These are phyloP conservation scores for Trissonchulus sp. DNA, from an alignment of 2,888 invertebrate species.

Conservation along the genomic window DNA sequence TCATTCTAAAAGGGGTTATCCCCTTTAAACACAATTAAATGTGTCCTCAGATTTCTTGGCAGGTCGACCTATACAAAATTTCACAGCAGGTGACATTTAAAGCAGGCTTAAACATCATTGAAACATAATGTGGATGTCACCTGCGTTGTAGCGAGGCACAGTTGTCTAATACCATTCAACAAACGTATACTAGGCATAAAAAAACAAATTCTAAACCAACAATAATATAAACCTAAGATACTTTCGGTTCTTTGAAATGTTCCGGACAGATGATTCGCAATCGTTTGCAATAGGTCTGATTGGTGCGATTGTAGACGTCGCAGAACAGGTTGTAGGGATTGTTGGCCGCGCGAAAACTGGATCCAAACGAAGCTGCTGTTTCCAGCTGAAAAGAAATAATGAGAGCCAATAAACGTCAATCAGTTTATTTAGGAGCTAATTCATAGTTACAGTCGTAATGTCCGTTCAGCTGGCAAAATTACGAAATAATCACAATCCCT, in stretches of 20 bases:
- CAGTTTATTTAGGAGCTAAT: background rate
- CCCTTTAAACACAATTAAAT: too few relatives aligned
- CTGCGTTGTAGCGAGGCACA: too few relatives aligned
- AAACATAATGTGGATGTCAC: too few relatives aligned
- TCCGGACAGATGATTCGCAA: slow-evolving; percentile 92
- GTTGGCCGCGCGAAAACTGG: slow-evolving; percentile 79
- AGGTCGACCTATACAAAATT: too few relatives aligned
- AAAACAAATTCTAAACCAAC: background rate
- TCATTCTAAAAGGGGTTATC: too few relatives aligned
- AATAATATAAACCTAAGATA: slow-evolving; percentile 48
- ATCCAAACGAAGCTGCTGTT: slow-evolving; percentile 91
- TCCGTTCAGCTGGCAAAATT: too few relatives aligned
- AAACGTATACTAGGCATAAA: background rate
- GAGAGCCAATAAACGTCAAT: slow-evolving; percentile 16
- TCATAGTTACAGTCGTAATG: too few relatives aligned
- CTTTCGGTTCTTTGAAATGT: slow-evolving; percentile 86
- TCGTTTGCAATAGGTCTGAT: slow-evolving; percentile 86
- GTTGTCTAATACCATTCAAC: background rate
- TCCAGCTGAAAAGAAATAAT: slow-evolving; percentile 67
- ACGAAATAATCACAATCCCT: too few relatives aligned
- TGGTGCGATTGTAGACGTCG: slow-evolving; percentile 73
- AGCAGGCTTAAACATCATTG: too few relatives aligned
- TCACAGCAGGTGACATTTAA: too few relatives aligned
- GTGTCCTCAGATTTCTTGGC: too few relatives aligned
- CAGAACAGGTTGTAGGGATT: slow-evolving; percentile 71